These are phyloP conservation scores for Trachelipus rathkii DNA, from an alignment of 1,140 invertebrate species.

Conservation along the genomic window DNA sequence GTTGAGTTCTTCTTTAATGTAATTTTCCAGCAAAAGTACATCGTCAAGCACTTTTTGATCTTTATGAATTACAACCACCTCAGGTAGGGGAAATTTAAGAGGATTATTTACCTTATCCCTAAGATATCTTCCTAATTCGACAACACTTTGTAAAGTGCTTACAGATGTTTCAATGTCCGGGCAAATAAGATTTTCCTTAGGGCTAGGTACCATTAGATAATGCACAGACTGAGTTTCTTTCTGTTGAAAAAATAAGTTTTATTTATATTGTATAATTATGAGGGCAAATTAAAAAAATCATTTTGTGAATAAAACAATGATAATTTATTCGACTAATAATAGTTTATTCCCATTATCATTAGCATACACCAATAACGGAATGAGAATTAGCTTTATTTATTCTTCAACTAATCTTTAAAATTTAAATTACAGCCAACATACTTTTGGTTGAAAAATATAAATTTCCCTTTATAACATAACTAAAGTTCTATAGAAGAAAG, in stretches of 20 bases:
- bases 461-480: too few species aligned
- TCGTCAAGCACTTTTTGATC: constrained; percentile 74
- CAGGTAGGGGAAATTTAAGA: constrained; percentile 92
- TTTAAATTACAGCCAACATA: too few species aligned
- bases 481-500: too few species aligned
- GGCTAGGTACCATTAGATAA: constrained; percentile 78
- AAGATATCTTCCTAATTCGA: constrained; percentile 87
- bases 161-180: constrained; percentile 84
- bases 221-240: constrained; percentile 68
- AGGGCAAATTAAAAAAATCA: too few species aligned
- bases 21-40: constrained; percentile 72
- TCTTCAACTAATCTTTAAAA: too few species aligned
- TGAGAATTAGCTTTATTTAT: too few species aligned
- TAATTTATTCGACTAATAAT: too few species aligned
- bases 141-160: constrained; percentile 86
- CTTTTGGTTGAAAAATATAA: too few species aligned
- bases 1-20: constrained; percentile 92
- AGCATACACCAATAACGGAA: too few species aligned
- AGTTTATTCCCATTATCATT: too few species aligned
- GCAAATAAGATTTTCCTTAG: constrained; percentile 70
- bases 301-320: too few species aligned
- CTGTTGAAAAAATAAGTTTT: constrained; percentile 44
- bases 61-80: constrained; percentile 90
- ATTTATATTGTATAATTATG: too few species aligned
- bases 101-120: constrained; percentile 90